Evolutionary conservation across 1,140 invertebrate species (phyloP), one percentile per base, ranked within the genome.

Genomic region (Ceratina calcarata): DNA sequence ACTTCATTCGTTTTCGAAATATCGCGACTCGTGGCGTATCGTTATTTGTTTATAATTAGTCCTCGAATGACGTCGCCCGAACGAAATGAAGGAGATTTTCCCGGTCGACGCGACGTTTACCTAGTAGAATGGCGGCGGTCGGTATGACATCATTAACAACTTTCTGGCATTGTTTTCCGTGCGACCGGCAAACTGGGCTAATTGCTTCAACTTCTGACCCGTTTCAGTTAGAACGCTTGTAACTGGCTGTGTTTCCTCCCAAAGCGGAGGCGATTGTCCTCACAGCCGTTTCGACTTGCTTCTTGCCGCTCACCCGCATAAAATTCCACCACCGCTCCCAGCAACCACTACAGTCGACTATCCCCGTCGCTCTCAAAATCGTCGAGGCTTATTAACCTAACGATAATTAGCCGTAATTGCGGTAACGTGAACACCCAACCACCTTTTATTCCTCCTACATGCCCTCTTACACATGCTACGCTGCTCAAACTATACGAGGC

Each of bases 171-270:
- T 89, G 89, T 90, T 90, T 90, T 88, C 88, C 77, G 80, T 70
- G 80, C 67, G 64, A 79, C 80, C 86, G 86, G 89, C 87, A 89
- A 90, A 90, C 89, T 89, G 81, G 89, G 89, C 82, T 90, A 90
- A 90, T 90, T 90, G 87, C 88, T 86, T 87, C 83, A 89, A 89
- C 88, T 89, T 89, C 84, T 89, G 86, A 90, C 87, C 86, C 84
- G 87, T 87, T 86, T 78, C 77, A 69, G 69, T 78, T 71, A 81
- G 74, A 45, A 76, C 67, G 64, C 68, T 45, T 84, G 86, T 87
- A 86, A 86, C 81, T 81, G 76, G 86, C 80, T 85, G 79, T 10
- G 37, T 45, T 81, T 83, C 69, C 78, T 64, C 32, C 15, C 51
- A 45, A 57, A 71, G 37, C 78, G 12, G 67, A 69, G 78, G 80